These are phyloP conservation scores for Gymnarchus niloticus DNA, from an alignment of 2,113 vertebrate genomes.

Conservation along the genomic window DNA sequence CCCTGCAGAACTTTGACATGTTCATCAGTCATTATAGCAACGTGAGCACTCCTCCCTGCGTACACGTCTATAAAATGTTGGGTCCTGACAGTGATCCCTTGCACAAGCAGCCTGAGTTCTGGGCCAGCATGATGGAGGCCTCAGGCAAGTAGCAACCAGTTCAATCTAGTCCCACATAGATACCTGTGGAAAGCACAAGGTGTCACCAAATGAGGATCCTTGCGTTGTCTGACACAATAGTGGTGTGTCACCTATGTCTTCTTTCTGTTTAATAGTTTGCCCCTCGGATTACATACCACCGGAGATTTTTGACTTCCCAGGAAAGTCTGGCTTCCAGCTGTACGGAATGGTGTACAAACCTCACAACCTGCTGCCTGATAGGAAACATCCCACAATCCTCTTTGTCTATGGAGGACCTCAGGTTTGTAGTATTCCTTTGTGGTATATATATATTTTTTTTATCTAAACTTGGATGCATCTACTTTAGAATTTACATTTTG, in stretches of 20 bases:
- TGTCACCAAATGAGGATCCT: not conserved
- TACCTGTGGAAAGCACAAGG: not conserved
- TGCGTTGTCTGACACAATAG: not conserved
- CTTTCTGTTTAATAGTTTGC: slow-evolving; percentile 66
- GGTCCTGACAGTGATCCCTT: slow-evolving; percentile 72
- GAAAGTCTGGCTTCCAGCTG: slow-evolving; percentile 77
- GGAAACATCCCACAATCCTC: slow-evolving; percentile 89
- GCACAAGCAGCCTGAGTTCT: slow-evolving; percentile 85
- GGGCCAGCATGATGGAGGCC: slow-evolving; percentile 98
- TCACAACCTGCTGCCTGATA: slow-evolving; percentile 77
- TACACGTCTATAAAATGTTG: slow-evolving; percentile 88
- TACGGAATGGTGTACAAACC: slow-evolving; percentile 97
- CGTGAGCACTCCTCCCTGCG: slow-evolving; percentile 84
- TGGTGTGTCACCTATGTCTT: not conserved
- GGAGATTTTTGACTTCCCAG: slow-evolving; percentile 87
- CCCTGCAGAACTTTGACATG: slow-evolving; percentile 86
- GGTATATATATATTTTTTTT: not conserved
- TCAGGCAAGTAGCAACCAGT: slow-evolving; percentile 66
- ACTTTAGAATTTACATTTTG: not conserved
- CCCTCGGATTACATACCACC: slow-evolving; percentile 89
- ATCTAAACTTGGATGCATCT: not conserved
- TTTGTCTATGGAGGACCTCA: slow-evolving; percentile 95
- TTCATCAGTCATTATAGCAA: slow-evolving; percentile 97
- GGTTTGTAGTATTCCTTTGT: slow-evolving; percentile 55
- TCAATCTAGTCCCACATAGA: not conserved